A percentile compares a stretch with the other conserved stretches of the same genome.
Evolutionary conservation across 2,888 invertebrate genomes (phyloP).

Genomic region (Tolmerus cingulatus): DNA sequence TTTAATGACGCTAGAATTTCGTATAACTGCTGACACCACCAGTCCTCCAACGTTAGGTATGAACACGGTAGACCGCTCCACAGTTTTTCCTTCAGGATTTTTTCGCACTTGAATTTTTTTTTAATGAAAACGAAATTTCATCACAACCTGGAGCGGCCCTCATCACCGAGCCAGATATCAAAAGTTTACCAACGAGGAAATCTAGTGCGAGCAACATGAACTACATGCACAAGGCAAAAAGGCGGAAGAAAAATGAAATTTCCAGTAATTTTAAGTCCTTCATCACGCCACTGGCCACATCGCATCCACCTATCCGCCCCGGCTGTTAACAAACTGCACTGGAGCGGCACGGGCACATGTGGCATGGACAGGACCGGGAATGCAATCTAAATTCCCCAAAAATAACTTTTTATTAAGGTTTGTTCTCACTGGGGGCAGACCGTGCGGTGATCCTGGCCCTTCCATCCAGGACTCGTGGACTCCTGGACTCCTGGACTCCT

Average conservation of each 20-base stretch:
- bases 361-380: slow-evolving; percentile 18
- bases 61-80: not conserved
- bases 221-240: slow-evolving; percentile 12
- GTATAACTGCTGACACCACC: slow-evolving; percentile 28
- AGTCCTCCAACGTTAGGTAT: not conserved
- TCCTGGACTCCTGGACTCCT: not conserved
- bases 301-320: not conserved
- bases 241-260: slow-evolving; percentile 20
- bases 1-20: slow-evolving; percentile 34
- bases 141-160: slow-evolving; percentile 19
- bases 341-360: not conserved
- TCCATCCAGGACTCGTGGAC: too few species aligned
- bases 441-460: slow-evolving; percentile 32
- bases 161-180: slow-evolving; percentile 31
- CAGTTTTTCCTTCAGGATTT: not conserved
- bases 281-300: not conserved
- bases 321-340: slow-evolving; percentile 21
- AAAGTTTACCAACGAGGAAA: slow-evolving; percentile 15
- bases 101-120: slow-evolving; percentile 36
- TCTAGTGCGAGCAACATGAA: not conserved
- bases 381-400: slow-evolving; percentile 45
- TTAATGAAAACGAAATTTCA: slow-evolving; percentile 44
- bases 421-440: slow-evolving; percentile 36
- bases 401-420: slow-evolving; percentile 47
- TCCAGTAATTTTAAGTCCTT: slow-evolving; percentile 34